Percentiles rank a stretch among this genome's conserved stretches.
Conservation (phyloP, 92 coral and sea anemone genomes). For the Montipora capitata region DNA sequence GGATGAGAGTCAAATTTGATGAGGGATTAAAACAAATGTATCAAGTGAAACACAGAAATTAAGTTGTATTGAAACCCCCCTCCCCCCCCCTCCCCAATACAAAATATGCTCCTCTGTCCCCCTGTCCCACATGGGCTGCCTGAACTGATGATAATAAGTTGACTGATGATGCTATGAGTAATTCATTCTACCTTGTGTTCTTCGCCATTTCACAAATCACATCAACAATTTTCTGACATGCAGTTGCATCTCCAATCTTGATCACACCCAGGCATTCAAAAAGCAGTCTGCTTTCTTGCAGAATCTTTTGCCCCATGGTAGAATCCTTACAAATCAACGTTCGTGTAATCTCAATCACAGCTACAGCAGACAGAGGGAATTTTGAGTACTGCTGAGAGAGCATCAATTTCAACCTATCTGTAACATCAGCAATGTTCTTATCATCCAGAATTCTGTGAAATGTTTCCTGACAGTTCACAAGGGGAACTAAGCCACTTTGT, state of each 20-base stretch:
- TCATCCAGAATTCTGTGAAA: not conserved
- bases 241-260: slow-evolving; percentile 47
- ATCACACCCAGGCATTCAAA: slow-evolving; percentile 58
- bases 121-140: too few relatives aligned
- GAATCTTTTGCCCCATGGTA: slow-evolving; percentile 73
- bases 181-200: slow-evolving; percentile 32
- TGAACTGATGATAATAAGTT: too few relatives aligned
- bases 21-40: too few relatives aligned
- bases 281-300: slow-evolving; percentile 66
- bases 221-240: slow-evolving; percentile 91
- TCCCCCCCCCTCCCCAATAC: too few relatives aligned
- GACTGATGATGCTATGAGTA: not conserved
- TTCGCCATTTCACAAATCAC: slow-evolving; percentile 75
- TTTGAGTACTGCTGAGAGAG: slow-evolving; percentile 10
- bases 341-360: slow-evolving; percentile 75
- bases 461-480: not conserved
- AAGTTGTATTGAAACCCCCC: too few relatives aligned
- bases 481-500: not conserved
- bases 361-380: slow-evolving; percentile 25
- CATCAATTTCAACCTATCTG: slow-evolving; percentile 7
- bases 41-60: too few relatives aligned
- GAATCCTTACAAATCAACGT: slow-evolving; percentile 62
- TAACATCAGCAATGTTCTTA: slow-evolving; percentile 3
- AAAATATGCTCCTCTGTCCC: too few relatives aligned
- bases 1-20: too few relatives aligned